A percentile compares a stretch with the other conserved stretches of the same genome.
These are phyloP conservation scores for Zophobas morio DNA, from an alignment of 1,140 invertebrate genomes.

Conservation along the genomic window DNA sequence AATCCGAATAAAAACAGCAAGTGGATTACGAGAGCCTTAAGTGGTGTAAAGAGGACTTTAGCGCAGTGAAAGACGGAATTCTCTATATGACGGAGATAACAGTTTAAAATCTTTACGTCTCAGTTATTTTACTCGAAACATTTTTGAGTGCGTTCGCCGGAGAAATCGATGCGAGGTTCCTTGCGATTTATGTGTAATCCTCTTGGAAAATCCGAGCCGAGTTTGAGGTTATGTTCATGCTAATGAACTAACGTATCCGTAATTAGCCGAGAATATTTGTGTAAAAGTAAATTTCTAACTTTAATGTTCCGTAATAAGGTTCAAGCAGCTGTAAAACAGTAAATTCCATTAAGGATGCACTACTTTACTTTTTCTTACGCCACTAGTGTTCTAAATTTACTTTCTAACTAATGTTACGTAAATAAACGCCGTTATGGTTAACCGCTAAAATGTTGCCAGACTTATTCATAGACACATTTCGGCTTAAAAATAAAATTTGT, in stretches of 20 bases:
- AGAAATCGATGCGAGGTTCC: constrained; percentile 1
- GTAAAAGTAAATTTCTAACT: constrained; percentile 31
- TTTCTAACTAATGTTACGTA: constrained; percentile 7
- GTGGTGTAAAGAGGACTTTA: constrained; percentile 4
- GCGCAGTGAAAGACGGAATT: background rate
- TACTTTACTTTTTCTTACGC: constrained; percentile 13
- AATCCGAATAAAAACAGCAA: constrained; percentile 31
- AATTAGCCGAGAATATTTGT: constrained; percentile 23
- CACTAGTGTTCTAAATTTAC: background rate
- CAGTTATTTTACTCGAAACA: background rate
- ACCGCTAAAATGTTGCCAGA: background rate
- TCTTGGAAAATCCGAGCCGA: background rate
- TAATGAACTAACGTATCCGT: constrained; percentile 28
- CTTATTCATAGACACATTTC: background rate
- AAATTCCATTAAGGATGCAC: constrained; percentile 40
- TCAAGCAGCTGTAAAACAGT: constrained; percentile 31
- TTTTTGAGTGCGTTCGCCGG: background rate
- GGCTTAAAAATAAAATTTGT: background rate
- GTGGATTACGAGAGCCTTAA: constrained; percentile 15
- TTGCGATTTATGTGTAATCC: constrained; percentile 6
- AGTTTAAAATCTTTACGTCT: background rate
- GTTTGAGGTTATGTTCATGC: constrained; percentile 18
- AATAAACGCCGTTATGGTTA: constrained; percentile 6
- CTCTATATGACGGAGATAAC: background rate
- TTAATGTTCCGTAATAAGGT: constrained; percentile 22